These are phyloP conservation scores for Dermolepida albohirtum DNA, from an alignment of 2,888 invertebrate genomes.

Conservation along the genomic window DNA sequence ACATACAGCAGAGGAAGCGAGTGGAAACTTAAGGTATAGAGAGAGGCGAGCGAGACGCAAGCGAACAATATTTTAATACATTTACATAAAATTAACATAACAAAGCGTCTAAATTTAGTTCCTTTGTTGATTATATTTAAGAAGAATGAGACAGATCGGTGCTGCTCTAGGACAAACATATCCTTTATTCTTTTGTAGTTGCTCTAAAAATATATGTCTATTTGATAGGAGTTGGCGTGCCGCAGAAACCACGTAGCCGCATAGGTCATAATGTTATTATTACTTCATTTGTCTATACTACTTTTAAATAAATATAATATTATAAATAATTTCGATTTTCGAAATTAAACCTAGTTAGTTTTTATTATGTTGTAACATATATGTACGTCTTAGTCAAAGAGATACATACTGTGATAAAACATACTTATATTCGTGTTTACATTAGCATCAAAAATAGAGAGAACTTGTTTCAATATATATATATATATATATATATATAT, in stretches of 20 bases:
- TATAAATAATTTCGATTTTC: background rate
- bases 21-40: background rate
- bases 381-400: too few species aligned
- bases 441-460: too few species aligned
- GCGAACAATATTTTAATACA: slow-evolving; percentile 39
- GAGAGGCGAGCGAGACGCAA: slow-evolving; percentile 1
- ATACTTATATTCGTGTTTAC: too few species aligned
- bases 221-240: too few species aligned
- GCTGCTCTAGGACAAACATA: slow-evolving; percentile 26
- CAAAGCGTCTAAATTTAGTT: slow-evolving; percentile 43
- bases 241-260: too few species aligned
- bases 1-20: background rate
- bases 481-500: too few species aligned
- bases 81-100: slow-evolving; percentile 45
- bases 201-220: background rate
- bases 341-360: too few species aligned
- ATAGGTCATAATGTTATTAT: too few species aligned
- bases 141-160: slow-evolving; percentile 32
- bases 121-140: slow-evolving; percentile 43
- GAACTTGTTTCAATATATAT: too few species aligned
- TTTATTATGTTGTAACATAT: too few species aligned
- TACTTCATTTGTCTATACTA: too few species aligned
- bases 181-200: slow-evolving; percentile 23
- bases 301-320: background rate
- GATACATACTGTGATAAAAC: too few species aligned